These are phyloP conservation scores for Deilephila porcellus DNA, from an alignment of 2,888 invertebrate species.

Conservation along the genomic window DNA sequence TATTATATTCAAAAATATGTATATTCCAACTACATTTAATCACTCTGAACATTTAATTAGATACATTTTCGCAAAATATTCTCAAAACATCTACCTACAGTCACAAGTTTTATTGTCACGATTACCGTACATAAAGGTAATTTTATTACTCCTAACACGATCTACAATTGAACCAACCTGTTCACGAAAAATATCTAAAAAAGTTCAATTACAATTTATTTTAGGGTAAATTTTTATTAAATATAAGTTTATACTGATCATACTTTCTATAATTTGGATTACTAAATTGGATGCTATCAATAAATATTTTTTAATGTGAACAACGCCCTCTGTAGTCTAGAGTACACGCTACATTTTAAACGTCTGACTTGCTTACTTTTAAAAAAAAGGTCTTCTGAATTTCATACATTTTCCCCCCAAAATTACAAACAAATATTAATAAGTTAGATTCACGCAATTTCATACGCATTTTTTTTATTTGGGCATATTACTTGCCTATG, in stretches of 20 bases:
- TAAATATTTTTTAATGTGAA: not conserved
- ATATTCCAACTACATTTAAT: conserved; percentile 26
- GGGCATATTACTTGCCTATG: too few species aligned
- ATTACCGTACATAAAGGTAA: conserved; percentile 38
- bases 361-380: too few species aligned
- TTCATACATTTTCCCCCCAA: too few species aligned
- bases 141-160: conserved; percentile 3
- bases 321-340: not conserved
- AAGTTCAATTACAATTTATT: not conserved
- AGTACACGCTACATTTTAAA: not conserved
- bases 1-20: conserved; percentile 3
- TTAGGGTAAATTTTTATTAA: not conserved
- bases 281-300: not conserved
- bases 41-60: conserved; percentile 7
- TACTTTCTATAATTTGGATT: not conserved
- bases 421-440: too few species aligned
- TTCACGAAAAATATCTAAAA: not conserved
- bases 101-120: conserved; percentile 55
- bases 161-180: not conserved
- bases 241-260: not conserved
- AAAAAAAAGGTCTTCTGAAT: not conserved
- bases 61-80: conserved; percentile 47
- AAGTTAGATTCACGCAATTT: too few species aligned
- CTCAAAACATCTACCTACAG: conserved; percentile 43
- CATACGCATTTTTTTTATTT: too few species aligned